Conservation (phyloP, 2,888 invertebrate species). For the Linyphia triangularis region DNA sequence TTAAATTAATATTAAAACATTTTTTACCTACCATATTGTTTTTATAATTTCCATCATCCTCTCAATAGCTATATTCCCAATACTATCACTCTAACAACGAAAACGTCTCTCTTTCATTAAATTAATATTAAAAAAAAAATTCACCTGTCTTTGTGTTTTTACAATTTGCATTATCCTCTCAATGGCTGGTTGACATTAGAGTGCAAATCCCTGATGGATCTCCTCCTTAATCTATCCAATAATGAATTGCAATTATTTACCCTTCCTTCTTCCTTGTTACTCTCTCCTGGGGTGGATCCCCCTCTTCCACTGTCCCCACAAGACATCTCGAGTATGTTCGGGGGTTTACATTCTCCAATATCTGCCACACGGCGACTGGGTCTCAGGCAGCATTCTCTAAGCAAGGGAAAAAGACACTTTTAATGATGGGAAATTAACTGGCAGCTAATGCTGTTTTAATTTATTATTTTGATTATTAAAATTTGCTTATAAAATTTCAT, state of each 20-base stretch:
- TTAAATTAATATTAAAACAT: too few species aligned
- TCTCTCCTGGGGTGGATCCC: constrained; percentile 45
- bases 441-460: too few species aligned
- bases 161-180: too few species aligned
- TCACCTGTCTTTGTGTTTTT: too few species aligned
- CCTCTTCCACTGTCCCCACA: constrained; percentile 53
- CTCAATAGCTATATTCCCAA: too few species aligned
- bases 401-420: too few species aligned
- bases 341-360: neutral
- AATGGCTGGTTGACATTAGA: neutral
- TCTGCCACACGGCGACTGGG: constrained; percentile 52
- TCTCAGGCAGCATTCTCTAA: constrained; percentile 23
- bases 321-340: constrained; percentile 12
- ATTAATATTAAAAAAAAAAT: too few species aligned
- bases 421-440: neutral
- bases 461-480: too few species aligned
- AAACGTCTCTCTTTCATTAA: too few species aligned
- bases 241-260: neutral
- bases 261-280: neutral
- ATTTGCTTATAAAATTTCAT: neutral
- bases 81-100: too few species aligned
- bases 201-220: neutral
- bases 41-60: too few species aligned
- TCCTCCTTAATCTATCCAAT: neutral
- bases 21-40: too few species aligned